Base-by-base conservation (phyloP, 2,113 vertebrate species). In the Phalacrocorax pelagicus region DNA sequence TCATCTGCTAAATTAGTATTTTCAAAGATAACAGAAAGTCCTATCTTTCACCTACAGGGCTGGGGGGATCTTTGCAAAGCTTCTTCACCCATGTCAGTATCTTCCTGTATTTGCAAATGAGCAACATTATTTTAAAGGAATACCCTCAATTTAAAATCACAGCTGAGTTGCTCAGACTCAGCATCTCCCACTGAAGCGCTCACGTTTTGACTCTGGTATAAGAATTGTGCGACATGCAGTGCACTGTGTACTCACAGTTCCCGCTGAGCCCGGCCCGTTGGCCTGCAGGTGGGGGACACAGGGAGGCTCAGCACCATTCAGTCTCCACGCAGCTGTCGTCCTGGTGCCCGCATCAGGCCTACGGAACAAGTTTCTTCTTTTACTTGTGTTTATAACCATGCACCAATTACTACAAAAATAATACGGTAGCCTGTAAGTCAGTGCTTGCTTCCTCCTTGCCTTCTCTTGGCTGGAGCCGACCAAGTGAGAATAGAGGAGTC, bases 211-310 rank as follows among this genome's bases (percentile, higher is more conserved):
- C 71, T 15, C 4, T 29, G 38, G 9, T 42, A 9, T 29, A n/a
- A 61, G 57, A 85, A 9, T 1, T 1, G 13, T 10, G 26, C 0
- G 0, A 19, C 0, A 0, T 59, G 29, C 59, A 26, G 62, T 4
- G 30, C 2, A 1, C 15, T 29, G 34, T 19, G 24, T 21, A 27
- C 84, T 15, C 46, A 4, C 11, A 14, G 70, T n/a, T 85, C 62
- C 57, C 1, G 0, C 67, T 19, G 49, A 62, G 46, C 49, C 51
- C 26, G 0, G 16, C 44, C 10, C 0, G 1, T 3, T 3, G 1
- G 57, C n/a, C 38, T 13, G 46, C 47, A 7, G 40, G 38, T 2
- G 0, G 5, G 36, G 72, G 47, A 15, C 34, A 2, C 32, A 29
- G 9, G 17, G 29, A 10, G 10, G 23, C 46, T 86, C 40, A 11